Conservation (phyloP, 2,888 invertebrate genomes). For the Parnassius smintheus region DNA sequence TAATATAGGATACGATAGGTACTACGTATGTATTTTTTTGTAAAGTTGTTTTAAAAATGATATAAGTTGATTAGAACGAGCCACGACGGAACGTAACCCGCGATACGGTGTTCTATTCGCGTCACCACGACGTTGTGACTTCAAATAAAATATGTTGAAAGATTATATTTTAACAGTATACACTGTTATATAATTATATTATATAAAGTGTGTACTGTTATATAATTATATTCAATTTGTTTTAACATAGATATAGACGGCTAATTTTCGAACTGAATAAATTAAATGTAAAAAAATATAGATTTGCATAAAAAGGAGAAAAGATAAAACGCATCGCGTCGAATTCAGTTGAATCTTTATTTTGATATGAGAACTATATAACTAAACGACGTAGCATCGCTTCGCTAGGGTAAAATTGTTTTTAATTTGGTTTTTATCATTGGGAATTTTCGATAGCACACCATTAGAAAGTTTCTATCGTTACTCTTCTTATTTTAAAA, state of each 20-base stretch:
- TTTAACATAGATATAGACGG: constrained; percentile 45
- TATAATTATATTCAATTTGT: constrained; percentile 40
- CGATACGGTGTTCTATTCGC: not conserved
- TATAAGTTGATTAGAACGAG: not conserved
- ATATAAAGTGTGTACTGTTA: too few species aligned
- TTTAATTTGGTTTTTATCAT: not conserved
- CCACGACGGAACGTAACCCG: not conserved
- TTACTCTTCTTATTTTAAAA: not conserved
- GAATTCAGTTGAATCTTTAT: not conserved
- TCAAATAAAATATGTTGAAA: constrained; percentile 29
- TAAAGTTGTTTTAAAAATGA: not conserved
- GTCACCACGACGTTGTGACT: constrained; percentile 30
- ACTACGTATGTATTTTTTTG: constrained; percentile 26
- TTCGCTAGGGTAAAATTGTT: not conserved
- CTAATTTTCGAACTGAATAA: constrained; percentile 44
- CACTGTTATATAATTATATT: too few species aligned
- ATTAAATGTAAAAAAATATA: constrained; percentile 9
- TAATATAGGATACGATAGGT: constrained; percentile 34
- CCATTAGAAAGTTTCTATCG: not conserved
- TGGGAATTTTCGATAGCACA: not conserved
- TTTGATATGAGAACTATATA: not conserved
- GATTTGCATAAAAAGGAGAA: constrained; percentile 39
- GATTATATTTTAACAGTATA: constrained; percentile 40
- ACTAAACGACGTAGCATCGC: not conserved
- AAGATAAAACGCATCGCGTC: too few species aligned